Base-by-base conservation (phyloP, 2,797 vertebrate genomes). In the Holocentrus rufus region DNA sequence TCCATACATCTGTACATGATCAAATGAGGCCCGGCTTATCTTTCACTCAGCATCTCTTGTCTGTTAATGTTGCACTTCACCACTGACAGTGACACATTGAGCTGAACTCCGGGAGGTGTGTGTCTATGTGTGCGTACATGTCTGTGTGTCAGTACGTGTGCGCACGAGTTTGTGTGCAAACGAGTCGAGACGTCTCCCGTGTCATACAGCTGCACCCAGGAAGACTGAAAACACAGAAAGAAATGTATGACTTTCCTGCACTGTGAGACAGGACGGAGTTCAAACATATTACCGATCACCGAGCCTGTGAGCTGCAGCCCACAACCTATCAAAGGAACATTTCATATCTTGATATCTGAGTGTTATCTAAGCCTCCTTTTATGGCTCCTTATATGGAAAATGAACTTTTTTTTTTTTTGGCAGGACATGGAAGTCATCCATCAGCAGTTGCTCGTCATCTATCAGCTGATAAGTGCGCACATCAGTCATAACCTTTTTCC, bases 171-270 rank as follows among this genome's bases (percentile, higher is more conserved):
- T 73, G 66, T 58, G 65, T 34, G 4, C 88, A 85, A 93, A 91
- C 95, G 88, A 94, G 96, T 94, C 92, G 74, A 88, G 93, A 92
- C 95, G 13, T 77, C 82, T 91, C 91, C 18, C 90, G 2, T 88
- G 91, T 93, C 92, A 90, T 93, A 92, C 92, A 92, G 91, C 87
- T 92, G 91, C 90, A 88, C 90, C 90, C 92, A 92, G 42, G 53
- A 69, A 83, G 73, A 61, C 34, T 67, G 54, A 84, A 70, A 68
- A 67, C 47, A 60, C 42, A 53, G 36, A 79, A 64, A 94, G 91
- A 92, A 90, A 91, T 92, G 80, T 81, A 74, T 68, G 68, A 67
- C 47, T 80, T 77, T 71, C n/a, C 44, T 74, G 91, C 91, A 90
- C 92, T 94, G 88, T 92, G 90, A 58, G 86, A 87, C 93, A 71